Base-by-base conservation (phyloP, 2,113 vertebrate genomes). In the Tiliqua scincoides region DNA sequence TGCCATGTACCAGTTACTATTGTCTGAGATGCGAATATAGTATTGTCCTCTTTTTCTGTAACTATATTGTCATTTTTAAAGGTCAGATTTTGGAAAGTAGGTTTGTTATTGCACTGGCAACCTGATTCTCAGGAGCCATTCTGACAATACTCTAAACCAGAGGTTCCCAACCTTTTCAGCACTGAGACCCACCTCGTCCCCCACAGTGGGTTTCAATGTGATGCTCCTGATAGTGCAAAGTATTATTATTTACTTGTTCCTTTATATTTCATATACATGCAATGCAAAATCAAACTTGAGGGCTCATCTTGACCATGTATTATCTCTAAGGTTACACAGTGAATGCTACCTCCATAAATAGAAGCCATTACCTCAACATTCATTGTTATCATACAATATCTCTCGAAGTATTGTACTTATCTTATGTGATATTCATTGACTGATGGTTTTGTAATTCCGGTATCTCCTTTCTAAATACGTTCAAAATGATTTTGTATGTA, bases 321-420 rank as follows among this genome's bases (percentile, higher is more conserved):
- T 62, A 37, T 65, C 87, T 85, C 57, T 77, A 90, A 83, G 83
- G 40, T 88, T 71, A 77, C 11, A 27, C 32, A 65, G 17, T 30
- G 15, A 84, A 43, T 68, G 25, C 15, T 40, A 79, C 3, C 17
- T 63, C 67, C 83, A 88, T 83, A 88, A 88, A 88, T 84, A 87
- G 86, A 54, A 37, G 57, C 75, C 79, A 75, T 88, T 71, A 79
- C 59, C 0, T 65, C 62, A 61, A 83, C 23, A 59, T 78, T 89
- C 81, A 75, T 7, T 4, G 83, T 91, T 87, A 40, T 63, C 67
- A 30, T 73, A 18, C 74, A 78, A 30, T 78, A 79, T 84, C 82
- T 14, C 81, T 84, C 75, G 70, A 61, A 65, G 71, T 21, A 23
- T 74, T 43, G 40, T 54, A 8, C 37, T 86, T 85, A 90, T 54